Base-by-base conservation (phyloP, 2,797 vertebrate genomes). In the Crenichthys baileyi region DNA sequence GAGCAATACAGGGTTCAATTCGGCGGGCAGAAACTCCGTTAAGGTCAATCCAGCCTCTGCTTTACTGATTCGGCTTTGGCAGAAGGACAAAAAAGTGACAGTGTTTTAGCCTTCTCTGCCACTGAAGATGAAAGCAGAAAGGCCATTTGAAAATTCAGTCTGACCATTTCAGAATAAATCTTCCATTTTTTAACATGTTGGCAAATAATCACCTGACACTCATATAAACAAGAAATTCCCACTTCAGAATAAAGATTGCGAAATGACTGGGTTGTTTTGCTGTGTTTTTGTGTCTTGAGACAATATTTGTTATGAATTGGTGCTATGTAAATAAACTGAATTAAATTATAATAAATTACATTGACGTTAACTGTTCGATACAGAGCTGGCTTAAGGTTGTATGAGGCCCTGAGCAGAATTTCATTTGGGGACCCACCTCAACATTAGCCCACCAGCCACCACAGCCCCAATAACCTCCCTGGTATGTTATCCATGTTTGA, bases 21-120 rank as follows among this genome's bases (percentile, higher is more conserved):
- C 87, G 81, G 88, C 80, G 82, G 81, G 56, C 73, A 31, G 73
- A 5, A 60, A 65, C 77, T 87, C 60, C 0, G 79, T 65, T 90
- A 87, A 90, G 88, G 88, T 91, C 89, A 87, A 75, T 56, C 82
- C 85, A 16, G 77, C 76, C 82, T 81, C 70, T 0, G 84, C 88
- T 55, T 72, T 81, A 84, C 71, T 79, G 65, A 39, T 80, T 86
- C 70, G 70, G 41, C 79, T 84, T 80, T 72, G 76, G 76, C 73
- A 75, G 4, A 53, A 81, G 77, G 41, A 82, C 60, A 79, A 79
- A 72, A 80, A 68, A 79, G 83, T 71, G 75, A 76, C 68, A 50
- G 56, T 50, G 71, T 79, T 71, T 74, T 16, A 0, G 78, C 76
- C 75, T 87, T 72, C 70, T 85, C 86, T 79, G 81, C 89, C 81